Percentiles rank a stretch among this genome's conserved stretches.
Evolutionary conservation across 1,140 invertebrate genomes (phyloP).

Genomic region (Adoxophyes honmai): DNA sequence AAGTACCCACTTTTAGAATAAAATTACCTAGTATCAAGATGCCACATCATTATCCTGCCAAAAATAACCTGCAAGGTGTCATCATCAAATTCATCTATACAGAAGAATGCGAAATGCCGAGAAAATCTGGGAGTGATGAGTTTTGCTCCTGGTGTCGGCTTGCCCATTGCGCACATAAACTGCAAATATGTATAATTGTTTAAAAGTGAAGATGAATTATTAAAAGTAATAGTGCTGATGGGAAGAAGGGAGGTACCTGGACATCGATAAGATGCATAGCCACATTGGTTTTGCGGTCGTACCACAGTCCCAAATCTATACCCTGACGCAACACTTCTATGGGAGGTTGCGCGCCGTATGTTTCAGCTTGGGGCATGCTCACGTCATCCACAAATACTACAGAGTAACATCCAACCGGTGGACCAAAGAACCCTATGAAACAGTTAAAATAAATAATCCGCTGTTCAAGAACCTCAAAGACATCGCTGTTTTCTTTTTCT

Average conservation of each 20-base stretch:
- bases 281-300: slow-evolving; percentile 92
- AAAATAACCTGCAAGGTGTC: slow-evolving; percentile 92
- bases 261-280: slow-evolving; percentile 93
- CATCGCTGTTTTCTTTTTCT: no score
- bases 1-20: not conserved
- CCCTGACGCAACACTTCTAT: slow-evolving; percentile 94
- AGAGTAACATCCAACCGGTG: slow-evolving; percentile 92
- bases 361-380: slow-evolving; percentile 93
- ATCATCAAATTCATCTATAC: slow-evolving; percentile 95
- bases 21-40: slow-evolving; percentile 89
- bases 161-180: slow-evolving; percentile 93
- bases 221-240: no score
- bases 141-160: slow-evolving; percentile 89
- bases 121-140: slow-evolving; percentile 92
- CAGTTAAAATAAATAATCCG: not conserved
- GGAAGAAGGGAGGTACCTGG: slow-evolving; percentile 77
- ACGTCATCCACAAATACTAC: slow-evolving; percentile 97
- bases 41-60: slow-evolving; percentile 94
- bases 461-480: no score
- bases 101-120: slow-evolving; percentile 92
- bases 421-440: slow-evolving; percentile 89
- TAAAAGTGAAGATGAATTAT: no score
- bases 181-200: slow-evolving; percentile 45
- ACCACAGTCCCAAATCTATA: slow-evolving; percentile 95
- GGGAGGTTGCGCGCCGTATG: slow-evolving; percentile 94